phyloP scores from a whole-genome alignment of 1,140 invertebrate genomes.

The Micrasema longulum region DNA sequence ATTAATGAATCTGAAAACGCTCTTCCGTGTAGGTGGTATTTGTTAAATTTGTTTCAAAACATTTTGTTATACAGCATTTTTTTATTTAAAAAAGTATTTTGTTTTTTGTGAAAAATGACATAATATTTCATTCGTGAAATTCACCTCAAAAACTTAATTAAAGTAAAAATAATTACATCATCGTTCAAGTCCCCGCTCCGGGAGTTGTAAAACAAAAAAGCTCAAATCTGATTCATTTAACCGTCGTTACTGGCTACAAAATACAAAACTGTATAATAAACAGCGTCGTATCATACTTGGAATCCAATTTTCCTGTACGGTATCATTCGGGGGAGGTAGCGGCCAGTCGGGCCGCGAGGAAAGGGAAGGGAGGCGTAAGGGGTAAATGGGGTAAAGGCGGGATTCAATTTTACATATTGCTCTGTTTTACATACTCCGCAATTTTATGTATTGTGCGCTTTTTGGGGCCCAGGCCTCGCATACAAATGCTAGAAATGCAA shows the following conservation, averaged over 20 bases:
- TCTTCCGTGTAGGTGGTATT: too few relatives aligned
- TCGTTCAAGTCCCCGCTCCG: too few relatives aligned
- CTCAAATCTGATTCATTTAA: slow-evolving; percentile 38
- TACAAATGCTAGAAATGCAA: slow-evolving; percentile 30
- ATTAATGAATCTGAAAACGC: too few relatives aligned
- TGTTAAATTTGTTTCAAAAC: too few relatives aligned
- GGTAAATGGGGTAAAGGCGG: not conserved
- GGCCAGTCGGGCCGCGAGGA: too few relatives aligned
- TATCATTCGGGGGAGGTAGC: too few relatives aligned
- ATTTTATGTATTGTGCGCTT: slow-evolving; percentile 38
- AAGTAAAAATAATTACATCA: not conserved
- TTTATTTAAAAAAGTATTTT: too few relatives aligned
- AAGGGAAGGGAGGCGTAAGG: slow-evolving; percentile 1
- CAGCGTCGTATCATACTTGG: slow-evolving; percentile 49
- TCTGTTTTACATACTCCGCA: slow-evolving; percentile 36
- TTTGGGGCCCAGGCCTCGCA: not conserved
- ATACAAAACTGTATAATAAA: slow-evolving; percentile 50
- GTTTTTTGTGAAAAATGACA: too few relatives aligned
- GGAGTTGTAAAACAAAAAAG: slow-evolving; percentile 6
- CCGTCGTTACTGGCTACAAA: slow-evolving; percentile 36
- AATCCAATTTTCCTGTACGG: slow-evolving; percentile 50
- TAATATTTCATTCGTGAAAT: too few relatives aligned
- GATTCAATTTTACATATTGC: slow-evolving; percentile 46
- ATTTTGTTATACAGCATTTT: too few relatives aligned
- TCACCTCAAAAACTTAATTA: too few relatives aligned